Evolutionary conservation across 2,888 invertebrate genomes (phyloP).

Genomic region (Drosophila meridiana): DNA sequence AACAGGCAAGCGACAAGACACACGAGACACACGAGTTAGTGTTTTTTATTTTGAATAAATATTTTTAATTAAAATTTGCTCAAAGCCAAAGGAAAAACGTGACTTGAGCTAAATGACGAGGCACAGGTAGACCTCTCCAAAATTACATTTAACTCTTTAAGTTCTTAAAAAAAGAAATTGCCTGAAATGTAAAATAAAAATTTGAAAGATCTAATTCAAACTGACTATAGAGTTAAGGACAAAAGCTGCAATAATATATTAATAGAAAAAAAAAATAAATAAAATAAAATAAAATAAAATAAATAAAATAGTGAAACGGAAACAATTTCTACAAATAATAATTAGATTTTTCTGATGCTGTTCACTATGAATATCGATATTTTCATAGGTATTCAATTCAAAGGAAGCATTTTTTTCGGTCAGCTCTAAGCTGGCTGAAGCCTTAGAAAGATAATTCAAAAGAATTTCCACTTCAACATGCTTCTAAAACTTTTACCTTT

Average conservation of each 20-base stretch:
- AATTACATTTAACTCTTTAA: slow-evolving; percentile 8
- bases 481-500: neutral
- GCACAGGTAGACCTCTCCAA: slow-evolving; percentile 1
- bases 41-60: slow-evolving; percentile 59
- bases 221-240: too few species aligned
- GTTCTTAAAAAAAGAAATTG: neutral
- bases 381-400: neutral
- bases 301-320: too few species aligned
- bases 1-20: slow-evolving; percentile 42
- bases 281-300: too few species aligned
- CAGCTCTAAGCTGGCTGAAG: too few species aligned
- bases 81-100: slow-evolving; percentile 48
- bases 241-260: too few species aligned
- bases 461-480: neutral
- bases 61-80: slow-evolving; percentile 74
- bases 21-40: slow-evolving; percentile 53
- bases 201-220: neutral
- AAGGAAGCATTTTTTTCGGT: too few species aligned
- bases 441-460: neutral
- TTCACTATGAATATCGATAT: too few species aligned
- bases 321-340: too few species aligned
- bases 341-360: too few species aligned
- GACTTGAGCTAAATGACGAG: slow-evolving; percentile 36
- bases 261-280: too few species aligned
- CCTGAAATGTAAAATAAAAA: neutral